phyloP scores from a whole-genome alignment of 2,888 invertebrate genomes.

The Tanytarsus gracilentus region DNA sequence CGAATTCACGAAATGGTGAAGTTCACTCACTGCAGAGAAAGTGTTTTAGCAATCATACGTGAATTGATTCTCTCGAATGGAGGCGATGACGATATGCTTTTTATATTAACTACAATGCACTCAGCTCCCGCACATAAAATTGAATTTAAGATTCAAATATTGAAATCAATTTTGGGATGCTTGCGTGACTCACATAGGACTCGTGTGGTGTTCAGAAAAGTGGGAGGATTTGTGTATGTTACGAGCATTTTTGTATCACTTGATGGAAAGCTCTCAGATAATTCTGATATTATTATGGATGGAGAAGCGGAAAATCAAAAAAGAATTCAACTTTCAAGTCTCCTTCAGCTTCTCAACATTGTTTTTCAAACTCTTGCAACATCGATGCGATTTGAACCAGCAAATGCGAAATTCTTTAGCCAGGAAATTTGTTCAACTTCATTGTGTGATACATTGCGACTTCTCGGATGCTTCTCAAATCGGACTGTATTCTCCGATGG shows the following conservation, averaged over 20 bases:
- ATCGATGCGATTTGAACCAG: slow-evolving; percentile 98
- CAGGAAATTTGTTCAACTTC: slow-evolving; percentile 94
- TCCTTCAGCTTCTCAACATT: slow-evolving; percentile 69
- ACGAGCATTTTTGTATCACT: slow-evolving; percentile 90
- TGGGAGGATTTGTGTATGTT: slow-evolving; percentile 94
- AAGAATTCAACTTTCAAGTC: slow-evolving; percentile 47
- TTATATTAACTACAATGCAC: slow-evolving; percentile 84
- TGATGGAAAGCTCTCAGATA: slow-evolving; percentile 65
- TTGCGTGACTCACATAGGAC: slow-evolving; percentile 93
- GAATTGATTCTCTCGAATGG: slow-evolving; percentile 83
- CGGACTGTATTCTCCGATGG: slow-evolving; percentile 46
- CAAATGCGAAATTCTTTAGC: slow-evolving; percentile 96
- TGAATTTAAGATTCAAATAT: slow-evolving; percentile 78
- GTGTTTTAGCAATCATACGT: slow-evolving; percentile 76
- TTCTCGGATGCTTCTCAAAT: slow-evolving; percentile 79
- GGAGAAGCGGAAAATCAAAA: slow-evolving; percentile 32
- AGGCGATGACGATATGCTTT: slow-evolving; percentile 94
- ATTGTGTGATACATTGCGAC: slow-evolving; percentile 82
- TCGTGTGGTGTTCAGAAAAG: slow-evolving; percentile 92
- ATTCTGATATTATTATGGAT: slow-evolving; percentile 35
- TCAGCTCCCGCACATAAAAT: slow-evolving; percentile 73
- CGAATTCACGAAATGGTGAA: slow-evolving; percentile 84
- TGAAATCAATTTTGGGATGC: slow-evolving; percentile 79
- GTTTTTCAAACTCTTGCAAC: slow-evolving; percentile 93
- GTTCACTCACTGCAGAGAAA: slow-evolving; percentile 69